Base-by-base conservation (phyloP, 2,888 invertebrate species). In the Hydrotaea cyrtoneurina region DNA sequence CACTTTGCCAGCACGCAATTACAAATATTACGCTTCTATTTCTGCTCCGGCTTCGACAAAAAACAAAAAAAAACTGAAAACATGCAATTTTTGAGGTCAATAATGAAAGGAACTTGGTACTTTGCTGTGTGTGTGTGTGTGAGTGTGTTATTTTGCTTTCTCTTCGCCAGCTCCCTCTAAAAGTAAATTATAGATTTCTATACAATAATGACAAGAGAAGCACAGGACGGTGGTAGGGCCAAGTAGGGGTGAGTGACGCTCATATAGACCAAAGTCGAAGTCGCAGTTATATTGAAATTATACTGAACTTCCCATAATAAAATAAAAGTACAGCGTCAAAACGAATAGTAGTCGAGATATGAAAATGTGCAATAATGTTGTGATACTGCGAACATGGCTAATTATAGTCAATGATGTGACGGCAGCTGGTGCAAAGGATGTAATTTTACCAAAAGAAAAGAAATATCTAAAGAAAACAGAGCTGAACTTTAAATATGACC, bases 31-130 rank as follows among this genome's bases (percentile, higher is more conserved):
- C 64, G 39, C 39, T 64, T 43, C 21, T 17, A 17, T 39, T 19
- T n/a, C 36, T 62, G 26, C 17, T n/a, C 17, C n/a, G n/a, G 31
- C 31, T 31, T 31, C 43, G 17, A 26, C 10, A 13, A 43, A n/a
- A n/a, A n/a, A n/a, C n/a, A n/a, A n/a, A n/a, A n/a, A n/a, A n/a
- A n/a, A 26, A 26, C 26, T 43, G 19, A 66, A n/a, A 76, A 76
- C 62, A 66, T 76, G 64, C 76, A 64, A 64, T 66, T 64, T 66
- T 76, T 76, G 76, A 73, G 73, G 73, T 73, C 73, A 73, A 73
- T 73, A 73, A 59, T 73, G 73, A 59, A 59, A 73, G 23, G 23
- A 57, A 57, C 57, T 5, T 43, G n/a, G n/a, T 23, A 19, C 36
- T 39, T 39, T 8, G 7, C 13, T 69, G 23, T 15, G 1, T 13